Evolutionary conservation across 2,888 invertebrate species (phyloP), one percentile per base, ranked within the genome.

Genomic region (Xestia c-nigrum): DNA sequence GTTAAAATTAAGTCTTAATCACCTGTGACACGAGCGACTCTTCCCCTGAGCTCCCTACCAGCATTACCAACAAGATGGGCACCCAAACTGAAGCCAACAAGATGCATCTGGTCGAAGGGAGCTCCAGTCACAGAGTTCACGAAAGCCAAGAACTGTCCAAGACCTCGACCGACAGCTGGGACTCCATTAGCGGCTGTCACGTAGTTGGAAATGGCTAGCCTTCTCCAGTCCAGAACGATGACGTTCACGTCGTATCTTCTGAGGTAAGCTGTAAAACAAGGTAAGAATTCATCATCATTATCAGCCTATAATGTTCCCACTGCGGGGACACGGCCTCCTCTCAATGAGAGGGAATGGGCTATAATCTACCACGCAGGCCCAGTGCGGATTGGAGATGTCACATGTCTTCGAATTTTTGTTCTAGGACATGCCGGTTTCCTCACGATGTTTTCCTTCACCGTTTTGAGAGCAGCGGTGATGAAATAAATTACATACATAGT

Each of bases 81-180:
- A 3, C 96, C 96, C 64, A 96, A 90, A 85, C 95, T 95, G 88
- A 95, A 94, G 6, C 96, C 96, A 7, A 95, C 87, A 4, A 96
- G 76, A 74, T 96, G 96, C 81, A 95, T 90, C 63, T 88, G 81
- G 46, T 86, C 80, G 46, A 90, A 84, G 0, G 88, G 80, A 24
- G 80, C 3, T 91, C 94, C 94, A 66, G 92, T 90, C 0, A 80
- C 86, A 3, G 64, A 43, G 76, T 89, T 86, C 3, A 94, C 70
- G 87, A 93, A 94, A n/a, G 87, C 83, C 46, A 96, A 73, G 84
- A 96, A 95, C 61, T 89, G 87, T n/a, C 95, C 96, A 1, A 95
- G 85, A 5, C 91, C 92, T n/a, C 90, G 90, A 0, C 95, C 95
- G 0, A 94, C 90, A 7, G 88, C 90, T 16, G 95, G 92, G 5